Percentiles rank a stretch among this genome's conserved stretches.
Evolutionary conservation across 2,888 invertebrate species (phyloP).

Genomic region (Melinopterus prodromus): DNA sequence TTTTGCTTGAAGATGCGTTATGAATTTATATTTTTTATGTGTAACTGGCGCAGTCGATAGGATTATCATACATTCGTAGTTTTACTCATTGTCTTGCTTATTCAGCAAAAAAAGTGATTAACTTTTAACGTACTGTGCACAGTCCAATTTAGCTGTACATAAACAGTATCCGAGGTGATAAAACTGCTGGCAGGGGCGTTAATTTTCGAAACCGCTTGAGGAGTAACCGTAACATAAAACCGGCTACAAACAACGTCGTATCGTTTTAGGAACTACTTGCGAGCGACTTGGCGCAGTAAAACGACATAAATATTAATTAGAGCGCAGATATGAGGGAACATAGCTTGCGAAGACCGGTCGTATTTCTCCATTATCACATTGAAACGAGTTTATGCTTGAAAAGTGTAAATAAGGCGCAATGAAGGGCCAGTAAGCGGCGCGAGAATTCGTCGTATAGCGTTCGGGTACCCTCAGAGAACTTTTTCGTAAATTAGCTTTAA

Average conservation of each 20-base stretch:
- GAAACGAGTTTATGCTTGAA: background rate
- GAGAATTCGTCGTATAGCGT: background rate
- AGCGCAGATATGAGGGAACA: background rate
- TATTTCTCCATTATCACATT: background rate
- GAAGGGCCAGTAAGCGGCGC: too few relatives aligned
- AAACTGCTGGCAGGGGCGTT: background rate
- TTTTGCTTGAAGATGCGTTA: too few relatives aligned
- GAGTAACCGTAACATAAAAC: background rate
- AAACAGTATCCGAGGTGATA: background rate
- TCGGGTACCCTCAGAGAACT: background rate
- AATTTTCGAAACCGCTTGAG: background rate
- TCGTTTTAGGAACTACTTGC: background rate
- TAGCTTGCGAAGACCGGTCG: background rate
- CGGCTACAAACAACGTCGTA: too few relatives aligned
- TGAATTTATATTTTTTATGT: too few relatives aligned
- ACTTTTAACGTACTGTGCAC: background rate
- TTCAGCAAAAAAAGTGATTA: background rate
- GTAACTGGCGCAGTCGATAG: too few relatives aligned
- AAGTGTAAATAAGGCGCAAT: background rate
- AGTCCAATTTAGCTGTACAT: background rate
- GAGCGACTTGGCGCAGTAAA: background rate
- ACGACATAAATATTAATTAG: background rate
- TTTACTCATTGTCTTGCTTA: too few relatives aligned
- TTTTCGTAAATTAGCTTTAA: background rate
- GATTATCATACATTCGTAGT: too few relatives aligned